Percentiles rank a stretch among this genome's conserved stretches.
These are phyloP conservation scores for Hippocampus mohnikei DNA, from an alignment of 2,113 vertebrate species.

Conservation along the genomic window DNA sequence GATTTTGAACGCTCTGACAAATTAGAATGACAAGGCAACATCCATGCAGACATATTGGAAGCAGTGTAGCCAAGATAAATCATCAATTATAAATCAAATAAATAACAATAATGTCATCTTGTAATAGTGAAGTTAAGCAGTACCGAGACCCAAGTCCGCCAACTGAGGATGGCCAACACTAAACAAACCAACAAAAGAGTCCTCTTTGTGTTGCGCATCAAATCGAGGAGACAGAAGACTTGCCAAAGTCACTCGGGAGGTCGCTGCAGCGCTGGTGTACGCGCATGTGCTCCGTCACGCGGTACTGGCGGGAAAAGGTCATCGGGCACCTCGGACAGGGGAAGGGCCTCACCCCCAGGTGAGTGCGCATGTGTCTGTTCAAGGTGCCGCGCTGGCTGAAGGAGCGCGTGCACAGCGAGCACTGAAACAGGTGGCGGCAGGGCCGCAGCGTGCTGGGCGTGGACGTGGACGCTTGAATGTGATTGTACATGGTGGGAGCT, in stretches of 20 bases:
- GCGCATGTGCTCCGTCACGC: conserved; percentile 74
- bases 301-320: conserved; percentile 76
- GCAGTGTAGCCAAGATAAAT: no score
- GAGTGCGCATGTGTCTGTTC: conserved; percentile 71
- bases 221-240: conserved; percentile 18
- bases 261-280: conserved; percentile 60
- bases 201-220: conserved; percentile 10
- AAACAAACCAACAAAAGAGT: not conserved
- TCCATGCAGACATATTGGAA: no score
- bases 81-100: no score
- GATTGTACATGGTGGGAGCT: conserved; percentile 5
- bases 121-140: no score
- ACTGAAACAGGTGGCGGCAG: conserved; percentile 56
- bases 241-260: conserved; percentile 30
- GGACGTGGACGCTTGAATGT: conserved; percentile 11
- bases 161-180: not conserved
- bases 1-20: no score
- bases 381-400: conserved; percentile 73
- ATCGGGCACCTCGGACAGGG: conserved; percentile 69
- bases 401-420: conserved; percentile 64
- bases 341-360: conserved; percentile 72
- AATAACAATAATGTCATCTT: no score
- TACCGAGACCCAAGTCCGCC: no score
- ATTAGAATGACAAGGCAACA: no score
- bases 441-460: not conserved